Evolutionary conservation across 2,888 invertebrate species (phyloP), one percentile per base, ranked within the genome.

Genomic region (Brenthis hecate): DNA sequence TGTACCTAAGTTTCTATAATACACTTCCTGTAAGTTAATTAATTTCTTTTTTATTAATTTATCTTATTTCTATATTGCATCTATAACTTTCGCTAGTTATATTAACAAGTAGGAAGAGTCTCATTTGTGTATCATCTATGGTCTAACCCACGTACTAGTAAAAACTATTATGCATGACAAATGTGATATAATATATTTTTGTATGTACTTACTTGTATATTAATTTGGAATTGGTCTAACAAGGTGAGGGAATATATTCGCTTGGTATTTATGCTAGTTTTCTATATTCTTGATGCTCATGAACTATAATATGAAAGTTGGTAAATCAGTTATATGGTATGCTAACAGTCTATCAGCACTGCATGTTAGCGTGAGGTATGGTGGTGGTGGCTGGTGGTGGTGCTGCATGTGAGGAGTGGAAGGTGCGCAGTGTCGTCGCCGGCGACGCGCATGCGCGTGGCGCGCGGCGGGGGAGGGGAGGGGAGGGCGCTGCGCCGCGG

Each of bases 401-500:
- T 74, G 72, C 70, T 73, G 76, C 73, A 71, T 73, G 73, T 28
- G 47, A 58, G 75, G 72, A 69, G 71, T 73, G 68, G 72, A 67
- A 72, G 77, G 74, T 73, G 75, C 73, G 75, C 72, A 75, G 74
- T 74, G 73, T 66, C 65, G 74, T 75, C 63, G 73, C 73, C 67
- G 71, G 70, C 71, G 69, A 65, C 66, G 78, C 72, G 75, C 77
- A 79, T 76, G 80, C 77, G 82, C 76, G 73, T 77, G 68, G 74
- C 76, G 74, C 74, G 73, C 68, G 73, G 74, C 65, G 80, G 66
- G 72, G 70, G 72, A 75, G 77, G 73, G 67, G 77, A 75, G 81
- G 76, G 81, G 77, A 75, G 78, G 76, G 82, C 82, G 82, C 85
- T 82, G 85, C 85, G 81, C 87, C 85, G 76, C 74, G 78, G 78